Percentiles rank a stretch among this genome's conserved stretches.
phyloP scores from a whole-genome alignment of 2,888 invertebrate species.

The Hypomecis atomaria region DNA sequence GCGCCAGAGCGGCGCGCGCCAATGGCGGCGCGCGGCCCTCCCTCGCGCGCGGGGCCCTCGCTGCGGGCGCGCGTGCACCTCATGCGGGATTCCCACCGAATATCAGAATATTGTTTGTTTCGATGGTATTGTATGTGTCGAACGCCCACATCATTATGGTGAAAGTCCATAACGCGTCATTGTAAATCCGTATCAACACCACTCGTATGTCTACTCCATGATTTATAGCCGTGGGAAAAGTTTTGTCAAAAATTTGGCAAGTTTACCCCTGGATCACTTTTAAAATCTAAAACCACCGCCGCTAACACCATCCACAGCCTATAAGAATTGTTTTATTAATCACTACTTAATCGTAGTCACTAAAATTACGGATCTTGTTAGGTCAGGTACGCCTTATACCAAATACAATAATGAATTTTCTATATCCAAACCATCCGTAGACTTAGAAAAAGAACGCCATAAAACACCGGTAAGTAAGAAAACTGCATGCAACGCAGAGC shows the following conservation, averaged over 20 bases:
- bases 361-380: too few relatives aligned
- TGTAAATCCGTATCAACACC: slow-evolving; percentile 80
- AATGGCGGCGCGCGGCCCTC: slow-evolving; percentile 31
- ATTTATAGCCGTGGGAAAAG: slow-evolving; percentile 82
- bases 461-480: slow-evolving; percentile 1
- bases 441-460: not conserved
- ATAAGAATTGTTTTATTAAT: not conserved
- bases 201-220: slow-evolving; percentile 73
- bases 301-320: not conserved
- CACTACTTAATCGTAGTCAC: not conserved
- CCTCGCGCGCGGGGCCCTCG: slow-evolving; percentile 40
- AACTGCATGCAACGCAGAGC: slow-evolving; percentile 10
- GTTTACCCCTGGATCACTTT: not conserved
- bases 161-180: slow-evolving; percentile 76
- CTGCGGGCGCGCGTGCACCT: slow-evolving; percentile 51
- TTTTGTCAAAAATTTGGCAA: slow-evolving; percentile 22
- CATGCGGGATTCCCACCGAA: slow-evolving; percentile 82
- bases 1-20: slow-evolving; percentile 45
- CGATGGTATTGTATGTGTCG: slow-evolving; percentile 69
- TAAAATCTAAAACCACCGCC: slow-evolving; percentile 6
- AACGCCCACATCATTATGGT: slow-evolving; percentile 83
- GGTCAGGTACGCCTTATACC: not conserved
- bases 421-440: not conserved
- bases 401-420: not conserved
- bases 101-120: slow-evolving; percentile 73